phyloP scores from a whole-genome alignment of 2,888 invertebrate species.

The Eupithecia pulchellata region DNA sequence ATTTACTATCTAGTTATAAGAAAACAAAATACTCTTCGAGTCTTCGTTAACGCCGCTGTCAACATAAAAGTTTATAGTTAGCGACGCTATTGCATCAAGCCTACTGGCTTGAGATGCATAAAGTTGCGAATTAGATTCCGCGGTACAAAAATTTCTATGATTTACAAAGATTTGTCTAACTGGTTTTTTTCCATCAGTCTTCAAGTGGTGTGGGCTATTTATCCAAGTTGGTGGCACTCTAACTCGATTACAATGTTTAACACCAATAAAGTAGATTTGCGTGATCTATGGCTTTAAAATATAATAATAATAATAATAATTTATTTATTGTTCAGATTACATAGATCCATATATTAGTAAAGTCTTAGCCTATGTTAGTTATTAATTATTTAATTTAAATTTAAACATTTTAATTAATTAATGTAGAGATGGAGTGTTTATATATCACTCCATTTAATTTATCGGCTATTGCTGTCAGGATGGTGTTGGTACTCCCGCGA shows the following conservation, averaged over 20 bases:
- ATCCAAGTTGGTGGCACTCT: not conserved
- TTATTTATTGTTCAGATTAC: no score
- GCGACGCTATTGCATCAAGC: no score
- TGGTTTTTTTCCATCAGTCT: not conserved
- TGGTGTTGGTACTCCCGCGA: no score
- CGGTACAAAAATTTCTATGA: not conserved
- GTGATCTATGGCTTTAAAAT: slow-evolving; percentile 20
- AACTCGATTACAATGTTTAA: slow-evolving; percentile 1
- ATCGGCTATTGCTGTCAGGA: no score
- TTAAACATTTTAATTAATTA: no score
- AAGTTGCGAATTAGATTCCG: not conserved
- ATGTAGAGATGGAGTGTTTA: no score
- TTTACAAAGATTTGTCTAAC: not conserved
- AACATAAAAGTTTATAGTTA: not conserved
- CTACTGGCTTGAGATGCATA: not conserved
- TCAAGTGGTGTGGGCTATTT: not conserved
- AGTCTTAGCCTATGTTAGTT: no score
- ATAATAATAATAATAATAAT: no score
- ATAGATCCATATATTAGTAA: no score
- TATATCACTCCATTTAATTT: no score
- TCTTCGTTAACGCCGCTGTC: not conserved
- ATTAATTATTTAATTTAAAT: no score
- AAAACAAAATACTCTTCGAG: not conserved
- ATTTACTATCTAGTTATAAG: not conserved
- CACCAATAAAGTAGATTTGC: slow-evolving; percentile 14